Conservation (phyloP, 2,113 vertebrate species). For the Lepus timidus region DNA sequence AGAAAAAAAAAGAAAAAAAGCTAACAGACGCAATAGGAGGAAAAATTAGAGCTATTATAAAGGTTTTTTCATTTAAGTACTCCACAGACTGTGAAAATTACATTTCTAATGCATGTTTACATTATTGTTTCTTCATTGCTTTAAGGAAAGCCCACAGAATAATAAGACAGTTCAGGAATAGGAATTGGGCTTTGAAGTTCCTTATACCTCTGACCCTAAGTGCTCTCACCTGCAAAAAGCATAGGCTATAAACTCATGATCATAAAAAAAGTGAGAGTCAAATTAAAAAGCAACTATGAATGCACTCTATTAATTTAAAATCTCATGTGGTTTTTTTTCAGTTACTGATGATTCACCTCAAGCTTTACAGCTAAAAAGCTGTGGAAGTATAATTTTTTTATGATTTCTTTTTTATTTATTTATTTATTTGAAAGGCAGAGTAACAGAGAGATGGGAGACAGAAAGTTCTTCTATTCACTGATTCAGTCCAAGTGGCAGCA, state of each 20-base stretch:
- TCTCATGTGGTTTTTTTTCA: neutral
- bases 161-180: neutral
- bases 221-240: neutral
- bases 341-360: neutral
- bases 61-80: neutral
- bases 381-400: no score
- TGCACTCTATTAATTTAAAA: neutral
- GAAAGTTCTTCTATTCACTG: no score
- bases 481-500: no score
- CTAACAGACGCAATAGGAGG: neutral
- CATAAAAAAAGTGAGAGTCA: neutral
- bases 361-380: neutral
- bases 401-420: no score
- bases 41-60: neutral
- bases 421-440: no score
- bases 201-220: neutral
- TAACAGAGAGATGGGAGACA: no score
- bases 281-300: constrained; percentile 26
- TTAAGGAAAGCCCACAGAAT: neutral
- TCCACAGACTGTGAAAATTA: neutral
- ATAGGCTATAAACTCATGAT: neutral
- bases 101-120: constrained; percentile 12
- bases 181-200: neutral
- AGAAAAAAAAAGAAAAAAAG: neutral
- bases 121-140: neutral